phyloP scores from a whole-genome alignment of 2,113 vertebrate species.

The Notarius quadriscutis region DNA sequence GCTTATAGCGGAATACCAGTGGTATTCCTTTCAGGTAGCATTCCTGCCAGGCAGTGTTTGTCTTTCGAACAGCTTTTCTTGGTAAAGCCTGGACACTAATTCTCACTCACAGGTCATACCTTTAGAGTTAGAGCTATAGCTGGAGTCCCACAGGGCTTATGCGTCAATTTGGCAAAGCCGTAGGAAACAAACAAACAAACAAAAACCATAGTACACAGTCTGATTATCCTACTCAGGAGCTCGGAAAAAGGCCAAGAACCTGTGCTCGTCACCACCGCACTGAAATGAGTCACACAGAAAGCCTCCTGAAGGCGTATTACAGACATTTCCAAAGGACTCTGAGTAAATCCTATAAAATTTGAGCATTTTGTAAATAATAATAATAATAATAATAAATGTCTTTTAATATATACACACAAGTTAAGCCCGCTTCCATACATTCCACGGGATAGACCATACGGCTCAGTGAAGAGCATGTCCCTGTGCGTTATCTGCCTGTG shows the following conservation, averaged over 20 bases:
- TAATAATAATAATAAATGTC: neutral
- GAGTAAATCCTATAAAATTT: neutral
- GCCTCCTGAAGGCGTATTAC: neutral
- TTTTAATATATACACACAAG: neutral
- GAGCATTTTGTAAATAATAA: neutral
- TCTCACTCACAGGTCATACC: constrained; percentile 31
- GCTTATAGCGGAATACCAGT: constrained; percentile 9
- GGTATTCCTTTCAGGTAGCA: neutral
- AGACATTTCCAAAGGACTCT: neutral
- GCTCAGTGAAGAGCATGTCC: constrained; percentile 71
- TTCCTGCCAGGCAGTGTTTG: neutral
- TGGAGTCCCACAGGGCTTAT: constrained; percentile 28
- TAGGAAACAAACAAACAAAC: neutral
- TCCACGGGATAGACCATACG: constrained; percentile 71
- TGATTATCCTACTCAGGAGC: constrained; percentile 45
- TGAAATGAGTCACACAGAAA: neutral
- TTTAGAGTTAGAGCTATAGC: constrained; percentile 34
- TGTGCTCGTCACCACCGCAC: neutral
- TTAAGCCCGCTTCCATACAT: constrained; percentile 14
- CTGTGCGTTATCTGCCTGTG: constrained; percentile 67
- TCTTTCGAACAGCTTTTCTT: neutral
- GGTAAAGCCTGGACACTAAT: constrained; percentile 30
- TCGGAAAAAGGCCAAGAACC: constrained; percentile 40
- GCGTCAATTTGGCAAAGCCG: constrained; percentile 24
- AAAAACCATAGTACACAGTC: constrained; percentile 46